Conservation (phyloP, 2,113 vertebrate species). For the Misgurnus mizolepis region DNA sequence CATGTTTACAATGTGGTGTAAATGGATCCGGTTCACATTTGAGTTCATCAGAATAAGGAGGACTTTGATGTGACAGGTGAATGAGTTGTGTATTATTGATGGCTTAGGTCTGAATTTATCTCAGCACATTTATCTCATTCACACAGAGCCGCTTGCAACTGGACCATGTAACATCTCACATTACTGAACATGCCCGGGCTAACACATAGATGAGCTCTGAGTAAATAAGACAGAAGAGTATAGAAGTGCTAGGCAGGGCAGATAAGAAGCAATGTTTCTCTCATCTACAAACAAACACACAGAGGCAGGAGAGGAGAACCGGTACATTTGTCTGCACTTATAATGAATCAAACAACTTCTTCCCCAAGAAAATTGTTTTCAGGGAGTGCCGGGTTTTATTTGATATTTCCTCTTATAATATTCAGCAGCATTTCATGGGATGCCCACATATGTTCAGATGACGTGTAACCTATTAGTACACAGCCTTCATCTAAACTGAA, state of each 20-base stretch:
- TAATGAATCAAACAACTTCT: neutral
- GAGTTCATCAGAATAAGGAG: neutral
- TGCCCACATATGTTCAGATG: neutral
- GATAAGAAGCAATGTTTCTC: slow-evolving; percentile 1
- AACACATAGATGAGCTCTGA: slow-evolving; percentile 56
- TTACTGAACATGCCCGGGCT: slow-evolving; percentile 62
- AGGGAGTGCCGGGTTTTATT: slow-evolving; percentile 8
- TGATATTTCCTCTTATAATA: neutral
- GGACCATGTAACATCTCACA: slow-evolving; percentile 63
- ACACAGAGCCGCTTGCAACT: slow-evolving; percentile 66
- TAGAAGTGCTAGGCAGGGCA: neutral
- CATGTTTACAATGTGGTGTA: too few relatives aligned
- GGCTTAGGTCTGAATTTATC: slow-evolving; percentile 56
- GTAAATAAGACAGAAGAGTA: slow-evolving; percentile 21
- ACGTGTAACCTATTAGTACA: too few relatives aligned
- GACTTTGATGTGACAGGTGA: slow-evolving; percentile 37
- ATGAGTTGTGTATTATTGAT: slow-evolving; percentile 55
- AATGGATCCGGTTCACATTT: neutral
- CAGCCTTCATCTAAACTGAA: too few relatives aligned
- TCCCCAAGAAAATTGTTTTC: slow-evolving; percentile 18
- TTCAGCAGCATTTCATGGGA: neutral
- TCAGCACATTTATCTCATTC: slow-evolving; percentile 58
- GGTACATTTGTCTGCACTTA: neutral
- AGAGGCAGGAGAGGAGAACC: neutral
- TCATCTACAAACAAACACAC: neutral